Evolutionary conservation across 2,888 invertebrate genomes (phyloP), one percentile per base, ranked within the genome.

Genomic region (Choreutis nemorana): DNA sequence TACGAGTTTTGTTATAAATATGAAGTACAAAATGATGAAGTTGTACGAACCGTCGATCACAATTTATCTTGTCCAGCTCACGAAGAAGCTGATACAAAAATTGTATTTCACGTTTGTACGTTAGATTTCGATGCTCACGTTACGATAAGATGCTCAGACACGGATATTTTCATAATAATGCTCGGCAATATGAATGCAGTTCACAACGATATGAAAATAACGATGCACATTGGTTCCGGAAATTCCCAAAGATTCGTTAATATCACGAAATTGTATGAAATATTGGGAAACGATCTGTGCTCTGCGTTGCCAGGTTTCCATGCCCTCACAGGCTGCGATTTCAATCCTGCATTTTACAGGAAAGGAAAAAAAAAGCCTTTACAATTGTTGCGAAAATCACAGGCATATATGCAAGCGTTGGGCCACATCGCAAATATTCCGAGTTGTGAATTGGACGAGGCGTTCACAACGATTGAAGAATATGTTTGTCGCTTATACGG

Each of bases 271-370:
- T 8, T 52, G 26, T 30, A 41, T 32, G 22, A 35, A 34, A 36
- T 33, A 18, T 33, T 55, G 20, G 51, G 48, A 4, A 3, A 14
- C 16, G 24, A 24, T 15, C 31, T 48, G 29, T 48, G 28, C 12
- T 29, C 34, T 34, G 40, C 42, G 23, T 24, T 54, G 32, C 48
- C 52, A 16, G 38, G 34, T 16, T 46, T 50, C 23, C 52, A 56
- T 28, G 53, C 55, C 7, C 16, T 44, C 9, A 51, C 47, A 5
- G 51, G 50, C 12, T 51, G 51, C 26, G 45, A 50, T 31, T 48
- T 37, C 28, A 46, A 33, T 6, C 38, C 41, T 22, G 39, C 45
- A 20, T 42, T 41, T 32, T 44, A 36, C 22, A 5, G 34, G 12
- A 38, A 37, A 37, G 45, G 42, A 9, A 35, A 37, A 34, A 10